These are phyloP conservation scores for Patagioenas fasciata DNA, from an alignment of 2,113 vertebrate genomes.

Conservation along the genomic window DNA sequence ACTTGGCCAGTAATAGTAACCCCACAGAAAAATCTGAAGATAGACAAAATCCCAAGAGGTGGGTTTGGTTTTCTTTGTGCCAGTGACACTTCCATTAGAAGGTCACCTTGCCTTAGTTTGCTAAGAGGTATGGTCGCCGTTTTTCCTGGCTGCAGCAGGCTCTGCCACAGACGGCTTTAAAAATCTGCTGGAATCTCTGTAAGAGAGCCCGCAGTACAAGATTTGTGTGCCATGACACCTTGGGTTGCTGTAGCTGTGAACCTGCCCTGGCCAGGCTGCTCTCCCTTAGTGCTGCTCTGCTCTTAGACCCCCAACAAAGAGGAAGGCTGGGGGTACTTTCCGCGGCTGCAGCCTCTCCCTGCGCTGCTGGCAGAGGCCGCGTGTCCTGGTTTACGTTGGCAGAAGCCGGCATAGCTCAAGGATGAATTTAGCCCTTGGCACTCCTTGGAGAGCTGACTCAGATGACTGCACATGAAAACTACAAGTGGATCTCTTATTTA, in stretches of 20 bases:
- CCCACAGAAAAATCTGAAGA: neutral
- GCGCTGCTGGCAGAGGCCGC: constrained; percentile 43
- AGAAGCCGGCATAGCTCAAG: constrained; percentile 59
- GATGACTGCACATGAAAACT: constrained; percentile 63
- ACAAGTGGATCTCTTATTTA: constrained; percentile 44
- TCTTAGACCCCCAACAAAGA: constrained; percentile 40
- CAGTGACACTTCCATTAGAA: neutral
- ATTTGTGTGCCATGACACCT: neutral
- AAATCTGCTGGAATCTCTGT: neutral
- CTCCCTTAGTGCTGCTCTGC: neutral
- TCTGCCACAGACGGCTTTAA: neutral
- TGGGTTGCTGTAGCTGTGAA: neutral
- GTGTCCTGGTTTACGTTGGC: constrained; percentile 65
- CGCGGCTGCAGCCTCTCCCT: constrained; percentile 31
- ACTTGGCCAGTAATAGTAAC: neutral
- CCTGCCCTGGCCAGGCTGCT: neutral
- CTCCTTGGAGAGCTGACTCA: constrained; percentile 63
- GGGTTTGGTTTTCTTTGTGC: neutral
- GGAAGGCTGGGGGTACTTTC: constrained; percentile 43
- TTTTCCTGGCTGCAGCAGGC: neutral
- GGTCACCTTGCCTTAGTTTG: neutral
- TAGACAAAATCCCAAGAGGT: neutral
- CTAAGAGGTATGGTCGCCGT: neutral
- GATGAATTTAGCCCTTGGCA: constrained; percentile 67
- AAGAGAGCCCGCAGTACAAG: neutral